Base-by-base conservation (phyloP, 2,888 invertebrate genomes). In the Orthonychiurus folsomi region DNA sequence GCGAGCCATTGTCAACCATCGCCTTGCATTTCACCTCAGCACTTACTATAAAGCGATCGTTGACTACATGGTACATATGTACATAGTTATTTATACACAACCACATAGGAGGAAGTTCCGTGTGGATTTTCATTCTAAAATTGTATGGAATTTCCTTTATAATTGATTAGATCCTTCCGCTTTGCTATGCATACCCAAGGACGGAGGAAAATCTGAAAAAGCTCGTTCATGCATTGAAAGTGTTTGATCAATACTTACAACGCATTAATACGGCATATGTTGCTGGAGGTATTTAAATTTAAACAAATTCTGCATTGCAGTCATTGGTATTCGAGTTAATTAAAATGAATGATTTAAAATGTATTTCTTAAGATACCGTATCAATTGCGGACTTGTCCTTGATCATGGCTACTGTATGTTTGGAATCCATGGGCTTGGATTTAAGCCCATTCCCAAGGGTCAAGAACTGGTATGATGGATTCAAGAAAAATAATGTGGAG, bases 321-420 rank as follows among this genome's bases (percentile, higher is more conserved):
- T 52, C 5, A 5, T 5, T 52, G 37, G 15, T 37, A 37, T 37
- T 37, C 37, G 9, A 37, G 15, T 37, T 37, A 37, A 37, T 37
- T 37, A 37, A 37, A 9, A 9, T 37, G 5, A 9, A 37, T 37
- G 37, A 37, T 15, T n/a, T n/a, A n/a, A n/a, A n/a, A n/a, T n/a
- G n/a, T n/a, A n/a, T n/a, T 37, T 12, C 26, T 54, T 9, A 52
- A 81, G 83, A 86, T 73, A 77, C 83, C 67, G 73, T 88, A 58
- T 88, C 88, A 3, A 87, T 89, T 68, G 87, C 87, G 0, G 88
- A 89, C 77, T 85, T 88, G 72, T 84, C 84, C 47, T 78, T 89
- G 18, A 77, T 87, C 56, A 83, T 86, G 60, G 82, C 86, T 0
- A 87, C 86, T 0, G 82, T 87, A 80, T 85, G 86, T 59, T 76